Evolutionary conservation across 2,888 invertebrate species (phyloP), one percentile per base, ranked within the genome.

Genomic region (Neria commutata): DNA sequence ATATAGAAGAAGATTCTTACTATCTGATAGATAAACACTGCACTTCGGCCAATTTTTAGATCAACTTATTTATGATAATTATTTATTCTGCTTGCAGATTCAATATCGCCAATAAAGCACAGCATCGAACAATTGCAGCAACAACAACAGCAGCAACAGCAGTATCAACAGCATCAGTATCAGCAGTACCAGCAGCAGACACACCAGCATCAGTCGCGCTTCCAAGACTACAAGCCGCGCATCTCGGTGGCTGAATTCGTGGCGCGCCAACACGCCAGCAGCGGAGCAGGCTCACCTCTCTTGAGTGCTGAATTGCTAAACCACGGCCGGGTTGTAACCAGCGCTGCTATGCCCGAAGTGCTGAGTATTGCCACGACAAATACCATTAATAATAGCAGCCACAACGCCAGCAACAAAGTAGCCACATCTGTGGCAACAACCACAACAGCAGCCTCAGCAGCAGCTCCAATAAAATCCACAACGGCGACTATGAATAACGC

Each of bases 171-270:
- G 11, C 25, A 40, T 2, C 42, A 42, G 40, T 42, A 49, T 25
- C 49, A 25, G 8, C 49, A 49, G 17, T 40, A 52, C 11, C 51
- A 51, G 21, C 29, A 48, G 14, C 48, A 45, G 11, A 10, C 25
- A 2, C 48, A 48, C 11, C 25, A 24, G 10, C 14, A 1, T 14
- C 50, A 50, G 26, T 17, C 21, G 34, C 29, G 50, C 45, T 42
- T 34, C 24, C 40, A 67, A 66, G 59, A 58, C 23, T 56, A 52
- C 52, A 61, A 66, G 58, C 61, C 66, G 83, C 89, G 87, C 85
- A 91, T 90, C 86, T 91, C 92, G 90, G 91, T 92, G 83, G 92
- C 91, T 83, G 91, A 92, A 85, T 90, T 91, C 83, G 89, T 91
- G 78, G 85, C 90, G 81, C 90, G 91, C 77, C 90, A 88, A 81